Percentiles rank a stretch among this genome's conserved stretches.
Conservation (phyloP, 2,113 vertebrate genomes). For the Sceloporus undulatus region DNA sequence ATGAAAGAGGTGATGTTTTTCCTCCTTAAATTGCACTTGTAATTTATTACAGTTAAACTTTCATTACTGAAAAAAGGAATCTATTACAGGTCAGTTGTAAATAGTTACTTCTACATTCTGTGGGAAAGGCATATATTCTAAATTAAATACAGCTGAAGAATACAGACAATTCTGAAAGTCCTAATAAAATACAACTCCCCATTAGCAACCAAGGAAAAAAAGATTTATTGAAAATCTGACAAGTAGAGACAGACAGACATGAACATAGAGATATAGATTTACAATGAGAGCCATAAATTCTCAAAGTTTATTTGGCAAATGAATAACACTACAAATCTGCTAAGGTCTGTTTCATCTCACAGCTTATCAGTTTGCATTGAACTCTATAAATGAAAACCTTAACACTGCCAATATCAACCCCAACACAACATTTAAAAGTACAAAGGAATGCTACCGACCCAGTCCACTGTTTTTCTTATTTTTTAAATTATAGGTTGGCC, state of each 20-base stretch:
- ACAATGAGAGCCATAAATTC: slow-evolving; percentile 64
- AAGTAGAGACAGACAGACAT: slow-evolving; percentile 6
- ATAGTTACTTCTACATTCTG: background rate
- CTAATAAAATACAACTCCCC: slow-evolving; percentile 45
- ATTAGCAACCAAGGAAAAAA: slow-evolving; percentile 44
- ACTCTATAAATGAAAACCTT: slow-evolving; percentile 46
- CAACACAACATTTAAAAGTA: slow-evolving; percentile 60
- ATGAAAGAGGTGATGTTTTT: background rate
- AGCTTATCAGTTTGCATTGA: slow-evolving; percentile 60
- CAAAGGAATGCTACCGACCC: slow-evolving; percentile 56
- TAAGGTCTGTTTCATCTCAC: slow-evolving; percentile 35
- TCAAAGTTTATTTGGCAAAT: slow-evolving; percentile 37
- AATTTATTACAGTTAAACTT: background rate
- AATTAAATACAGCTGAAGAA: slow-evolving; percentile 44
- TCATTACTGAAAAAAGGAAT: background rate
- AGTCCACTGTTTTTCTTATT: slow-evolving; percentile 57
- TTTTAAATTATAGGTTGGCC: slow-evolving; percentile 68
- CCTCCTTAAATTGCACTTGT: background rate
- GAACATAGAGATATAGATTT: slow-evolving; percentile 27
- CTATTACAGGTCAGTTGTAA: background rate
- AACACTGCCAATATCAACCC: slow-evolving; percentile 59
- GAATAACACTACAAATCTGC: background rate
- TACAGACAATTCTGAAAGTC: slow-evolving; percentile 26
- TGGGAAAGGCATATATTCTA: slow-evolving; percentile 17
- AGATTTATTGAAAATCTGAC: slow-evolving; percentile 60